Base-by-base conservation (phyloP, 2,888 invertebrate genomes). In the Meta bourneti region DNA sequence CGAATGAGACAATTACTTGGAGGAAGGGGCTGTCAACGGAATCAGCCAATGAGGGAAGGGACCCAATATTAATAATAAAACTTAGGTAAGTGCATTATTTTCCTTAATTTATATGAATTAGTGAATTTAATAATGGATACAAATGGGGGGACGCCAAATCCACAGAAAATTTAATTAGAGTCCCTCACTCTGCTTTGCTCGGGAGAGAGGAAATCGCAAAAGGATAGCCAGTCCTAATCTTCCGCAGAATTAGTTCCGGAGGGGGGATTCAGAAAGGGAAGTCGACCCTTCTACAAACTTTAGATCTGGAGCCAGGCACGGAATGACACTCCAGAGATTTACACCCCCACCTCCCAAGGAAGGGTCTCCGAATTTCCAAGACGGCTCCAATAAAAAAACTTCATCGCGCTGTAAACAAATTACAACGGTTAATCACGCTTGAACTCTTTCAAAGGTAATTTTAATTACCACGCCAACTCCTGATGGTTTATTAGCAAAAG, bases 111-210 rank as follows among this genome's bases (percentile, higher is more conserved):
- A 71, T 48, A 81, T 70, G 70, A 81, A 81, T 81, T 81, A 81
- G 51, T 49, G 81, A 81, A 70, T 81, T 81, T 71, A 81, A 81
- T 81, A 81, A 81, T 81, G 81, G 81, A 81, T 69, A 81, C 71
- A 81, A 81, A 81, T 71, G 70, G 34, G 34, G n/a, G 34, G 34
- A 34, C 81, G 70, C 49, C 69, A 69, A 81, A 81, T 81, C 70
- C 70, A n/a, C 70, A 19, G 81, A 51, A 81, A 81, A 81, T 81
- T 81, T 70, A 81, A 81, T 81, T 81, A 81, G 81, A 11, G 49
- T n/a, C 4, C 81, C 70, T 9, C 48, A 48, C 19, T 11, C 19
- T 34, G 79, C 49, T 51, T 51, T 16, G 51, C 54, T 79, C 11
- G 79, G 61, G 61, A 70, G 70, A 1, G 34, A 70, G 81, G 70